phyloP scores from a whole-genome alignment of 2,888 invertebrate genomes.

The Coecobrya sp. region DNA sequence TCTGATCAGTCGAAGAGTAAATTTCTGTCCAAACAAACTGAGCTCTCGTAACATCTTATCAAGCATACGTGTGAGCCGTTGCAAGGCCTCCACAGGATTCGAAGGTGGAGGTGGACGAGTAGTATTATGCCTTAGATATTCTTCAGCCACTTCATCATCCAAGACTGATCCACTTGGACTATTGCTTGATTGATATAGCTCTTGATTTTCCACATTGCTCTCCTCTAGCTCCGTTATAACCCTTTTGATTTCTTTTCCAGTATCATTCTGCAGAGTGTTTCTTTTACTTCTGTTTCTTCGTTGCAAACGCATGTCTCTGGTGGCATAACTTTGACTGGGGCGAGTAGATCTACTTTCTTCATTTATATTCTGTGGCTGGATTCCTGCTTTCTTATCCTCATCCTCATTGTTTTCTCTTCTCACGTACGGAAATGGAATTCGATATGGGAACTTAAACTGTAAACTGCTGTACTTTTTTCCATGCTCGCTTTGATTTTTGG shows the following conservation, averaged over 20 bases:
- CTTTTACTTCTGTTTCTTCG: conserved; percentile 54
- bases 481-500: conserved; percentile 37
- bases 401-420: conserved; percentile 62
- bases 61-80: conserved; percentile 59
- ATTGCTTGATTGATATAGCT: conserved; percentile 24
- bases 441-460: conserved; percentile 68
- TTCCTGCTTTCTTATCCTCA: not conserved
- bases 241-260: not conserved
- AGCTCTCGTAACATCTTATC: conserved; percentile 78
- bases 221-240: not conserved
- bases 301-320: conserved; percentile 13
- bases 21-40: conserved; percentile 68
- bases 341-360: conserved; percentile 2
- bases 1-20: conserved; percentile 76
- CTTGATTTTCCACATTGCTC: not conserved
- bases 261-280: not conserved
- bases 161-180: not conserved
- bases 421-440: conserved; percentile 72
- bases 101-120: conserved; percentile 9
- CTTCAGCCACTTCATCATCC: conserved; percentile 18
- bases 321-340: conserved; percentile 25
- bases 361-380: conserved; percentile 50
- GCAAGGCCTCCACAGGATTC: conserved; percentile 62
- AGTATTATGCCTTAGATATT: conserved; percentile 51
- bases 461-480: conserved; percentile 17